phyloP scores from a whole-genome alignment of 2,797 vertebrate genomes.

The Clarias fuscus region DNA sequence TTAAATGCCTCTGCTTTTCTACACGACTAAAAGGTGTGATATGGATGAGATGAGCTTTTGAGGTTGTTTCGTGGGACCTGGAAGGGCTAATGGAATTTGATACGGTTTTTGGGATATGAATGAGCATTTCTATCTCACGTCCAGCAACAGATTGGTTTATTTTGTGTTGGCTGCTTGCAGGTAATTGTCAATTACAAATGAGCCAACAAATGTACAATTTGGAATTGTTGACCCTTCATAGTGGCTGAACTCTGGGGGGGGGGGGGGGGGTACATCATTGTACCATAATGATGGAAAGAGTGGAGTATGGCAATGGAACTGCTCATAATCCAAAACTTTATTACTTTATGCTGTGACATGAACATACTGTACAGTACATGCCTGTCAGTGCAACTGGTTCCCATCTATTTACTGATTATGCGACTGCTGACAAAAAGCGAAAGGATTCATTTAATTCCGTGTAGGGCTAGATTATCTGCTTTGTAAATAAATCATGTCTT shows the following conservation, averaged over 20 bases:
- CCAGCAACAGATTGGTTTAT: background rate
- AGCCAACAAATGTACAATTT: background rate
- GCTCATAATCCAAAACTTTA: background rate
- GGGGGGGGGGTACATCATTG: no score
- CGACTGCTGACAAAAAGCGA: background rate
- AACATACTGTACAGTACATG: background rate
- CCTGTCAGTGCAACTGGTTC: background rate
- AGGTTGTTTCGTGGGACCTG: background rate
- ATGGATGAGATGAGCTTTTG: background rate
- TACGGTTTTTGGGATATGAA: background rate
- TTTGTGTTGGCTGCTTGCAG: background rate
- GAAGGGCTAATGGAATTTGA: background rate
- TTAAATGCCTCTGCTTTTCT: background rate
- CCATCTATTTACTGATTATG: background rate
- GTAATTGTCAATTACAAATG: background rate
- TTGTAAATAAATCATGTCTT: background rate
- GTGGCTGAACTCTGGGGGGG: background rate
- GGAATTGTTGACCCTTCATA: background rate
- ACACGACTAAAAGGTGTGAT: background rate
- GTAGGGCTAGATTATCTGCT: background rate
- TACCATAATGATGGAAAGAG: background rate
- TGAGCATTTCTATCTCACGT: background rate
- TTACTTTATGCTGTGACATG: background rate
- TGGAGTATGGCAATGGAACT: background rate
- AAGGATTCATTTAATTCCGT: background rate